Base-by-base conservation (phyloP, 2,113 vertebrate genomes). In the Coregonus clupeaformis region DNA sequence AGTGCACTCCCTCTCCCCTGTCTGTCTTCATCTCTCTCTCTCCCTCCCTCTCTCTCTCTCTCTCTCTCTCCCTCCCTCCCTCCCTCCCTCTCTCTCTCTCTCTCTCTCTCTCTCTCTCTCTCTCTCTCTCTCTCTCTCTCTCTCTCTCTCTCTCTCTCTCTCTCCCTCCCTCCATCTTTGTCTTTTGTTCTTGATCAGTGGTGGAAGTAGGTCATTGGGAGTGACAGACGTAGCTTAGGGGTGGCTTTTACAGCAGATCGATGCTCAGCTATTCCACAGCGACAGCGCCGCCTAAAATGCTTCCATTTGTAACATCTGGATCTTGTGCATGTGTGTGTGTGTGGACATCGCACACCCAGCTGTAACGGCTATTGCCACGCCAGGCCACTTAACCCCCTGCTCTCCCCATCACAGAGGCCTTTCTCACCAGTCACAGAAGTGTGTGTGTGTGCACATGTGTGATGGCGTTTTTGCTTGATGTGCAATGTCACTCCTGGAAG, bases 161-260 rank as follows among this genome's bases (percentile, higher is more conserved):
- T 22, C 25, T 70, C 57, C 69, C 68, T 71, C 52, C 57, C 62
- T 75, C 52, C 63, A 16, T 45, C 16, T 79, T 6, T 6, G 27
- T 55, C 52, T 73, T 83, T 86, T 89, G 82, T 89, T 87, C 84
- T 73, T 69, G 80, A 85, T 84, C 78, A 80, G 76, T 74, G 76
- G 69, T 77, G 83, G 85, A 91, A 89, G 84, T 91, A 86, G 90
- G 92, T 91, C 89, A 86, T 77, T 45, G 66, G 78, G 69, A 83
- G 80, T 79, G 85, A 86, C 87, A 83, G 81, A 62, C 27, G 36
- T 86, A 73, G 84, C 89, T 90, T 69, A 72, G 77, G 84, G 82
- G 74, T 77, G 73, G 78, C 85, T 90, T 86, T 90, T 78, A 82
- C 73, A 81, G 77, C 66, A 63, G 84, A 91, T 91, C 85, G 69